Percentiles rank a stretch among this genome's conserved stretches.
phyloP scores from a whole-genome alignment of 1,140 invertebrate species.

The Zaprionus kolodkinae region DNA sequence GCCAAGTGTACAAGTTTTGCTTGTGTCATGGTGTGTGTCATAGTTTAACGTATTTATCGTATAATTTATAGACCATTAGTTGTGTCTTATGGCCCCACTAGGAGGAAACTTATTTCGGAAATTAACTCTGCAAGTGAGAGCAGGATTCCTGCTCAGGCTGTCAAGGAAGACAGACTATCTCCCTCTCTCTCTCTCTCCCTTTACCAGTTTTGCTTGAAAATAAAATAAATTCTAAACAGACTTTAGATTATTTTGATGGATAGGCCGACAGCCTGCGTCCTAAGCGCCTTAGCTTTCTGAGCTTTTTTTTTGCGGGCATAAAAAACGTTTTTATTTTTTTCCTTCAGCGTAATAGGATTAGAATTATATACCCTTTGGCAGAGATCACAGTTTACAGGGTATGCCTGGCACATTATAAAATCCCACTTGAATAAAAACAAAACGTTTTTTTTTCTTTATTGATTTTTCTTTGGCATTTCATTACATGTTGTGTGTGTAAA shows the following conservation, averaged over 20 bases:
- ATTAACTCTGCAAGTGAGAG: background rate
- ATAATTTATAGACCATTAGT: conserved; percentile 20
- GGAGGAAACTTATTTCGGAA: background rate
- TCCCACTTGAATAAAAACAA: background rate
- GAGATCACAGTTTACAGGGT: background rate
- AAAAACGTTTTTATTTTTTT: conserved; percentile 1
- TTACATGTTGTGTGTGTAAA: background rate
- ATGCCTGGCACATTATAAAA: background rate
- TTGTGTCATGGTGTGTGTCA: background rate
- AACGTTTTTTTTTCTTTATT: conserved; percentile 2
- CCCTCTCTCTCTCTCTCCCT: background rate
- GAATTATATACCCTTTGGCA: background rate
- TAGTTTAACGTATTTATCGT: conserved; percentile 10
- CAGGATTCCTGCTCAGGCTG: background rate
- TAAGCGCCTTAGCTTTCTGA: background rate
- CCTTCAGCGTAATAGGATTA: background rate
- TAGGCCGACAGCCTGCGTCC: background rate
- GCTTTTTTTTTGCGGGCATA: background rate
- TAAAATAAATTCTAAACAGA: background rate
- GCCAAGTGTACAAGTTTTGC: conserved; percentile 4
- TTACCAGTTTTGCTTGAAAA: background rate
- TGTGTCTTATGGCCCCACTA: conserved; percentile 3
- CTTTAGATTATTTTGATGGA: conserved; percentile 3
- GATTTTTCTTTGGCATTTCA: conserved; percentile 21
- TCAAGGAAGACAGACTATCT: background rate